Conservation (phyloP, 2,113 vertebrate species). For the Microtus oregoni region DNA sequence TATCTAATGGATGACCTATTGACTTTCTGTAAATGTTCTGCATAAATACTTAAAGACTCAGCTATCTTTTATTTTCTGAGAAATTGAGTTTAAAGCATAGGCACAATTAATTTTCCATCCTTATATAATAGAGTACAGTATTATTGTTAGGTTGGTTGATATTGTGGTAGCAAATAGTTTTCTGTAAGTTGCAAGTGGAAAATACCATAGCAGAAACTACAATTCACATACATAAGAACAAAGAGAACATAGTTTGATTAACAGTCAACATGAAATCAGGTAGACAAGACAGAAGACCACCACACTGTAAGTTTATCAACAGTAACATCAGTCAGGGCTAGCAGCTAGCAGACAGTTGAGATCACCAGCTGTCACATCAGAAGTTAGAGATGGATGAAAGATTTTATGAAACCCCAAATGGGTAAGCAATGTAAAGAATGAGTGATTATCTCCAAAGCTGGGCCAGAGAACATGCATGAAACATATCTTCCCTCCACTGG, state of each 20-base stretch:
- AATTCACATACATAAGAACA: neutral
- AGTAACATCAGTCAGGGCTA: neutral
- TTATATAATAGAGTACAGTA: neutral
- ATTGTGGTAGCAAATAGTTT: neutral
- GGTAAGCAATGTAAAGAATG: neutral
- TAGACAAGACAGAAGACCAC: neutral
- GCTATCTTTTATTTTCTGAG: neutral
- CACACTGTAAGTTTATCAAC: neutral
- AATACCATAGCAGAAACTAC: neutral
- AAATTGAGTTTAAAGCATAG: conserved; percentile 19
- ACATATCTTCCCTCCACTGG: too few relatives aligned
- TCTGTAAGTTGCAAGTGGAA: neutral
- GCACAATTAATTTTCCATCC: neutral
- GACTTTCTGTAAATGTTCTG: neutral
- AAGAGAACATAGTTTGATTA: neutral
- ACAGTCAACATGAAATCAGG: too few relatives aligned
- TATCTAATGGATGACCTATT: neutral
- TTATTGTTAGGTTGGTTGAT: neutral
- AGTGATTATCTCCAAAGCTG: neutral
- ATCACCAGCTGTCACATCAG: neutral
- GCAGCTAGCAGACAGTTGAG: neutral
- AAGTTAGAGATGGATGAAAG: neutral
- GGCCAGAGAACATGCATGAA: neutral
- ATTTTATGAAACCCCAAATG: neutral
- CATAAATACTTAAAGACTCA: neutral